phyloP scores from a whole-genome alignment of 2,113 vertebrate species.

The Ellobius talpinus region DNA sequence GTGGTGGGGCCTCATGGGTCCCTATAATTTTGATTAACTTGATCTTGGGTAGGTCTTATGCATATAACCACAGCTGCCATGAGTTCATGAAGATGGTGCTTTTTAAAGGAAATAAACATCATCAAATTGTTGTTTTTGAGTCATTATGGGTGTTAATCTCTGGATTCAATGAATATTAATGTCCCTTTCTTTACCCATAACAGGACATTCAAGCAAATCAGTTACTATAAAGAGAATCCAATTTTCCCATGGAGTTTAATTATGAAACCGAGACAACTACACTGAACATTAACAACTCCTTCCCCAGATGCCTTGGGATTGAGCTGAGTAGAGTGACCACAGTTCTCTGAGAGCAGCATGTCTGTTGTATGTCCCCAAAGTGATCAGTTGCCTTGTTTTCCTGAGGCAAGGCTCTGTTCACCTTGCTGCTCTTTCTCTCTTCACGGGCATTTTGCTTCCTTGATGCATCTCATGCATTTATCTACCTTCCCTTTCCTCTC shows the following conservation, averaged over 20 bases:
- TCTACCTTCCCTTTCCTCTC: slow-evolving; percentile 30
- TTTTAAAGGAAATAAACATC: slow-evolving; percentile 10
- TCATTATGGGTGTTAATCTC: slow-evolving; percentile 6
- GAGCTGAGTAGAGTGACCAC: neutral
- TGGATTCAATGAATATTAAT: slow-evolving; percentile 35
- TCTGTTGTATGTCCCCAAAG: neutral
- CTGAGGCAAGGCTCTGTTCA: neutral
- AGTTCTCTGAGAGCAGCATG: neutral
- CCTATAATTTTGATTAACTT: neutral
- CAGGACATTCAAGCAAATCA: slow-evolving; percentile 21
- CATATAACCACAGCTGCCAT: neutral
- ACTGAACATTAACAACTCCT: neutral
- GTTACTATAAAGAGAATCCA: slow-evolving; percentile 38
- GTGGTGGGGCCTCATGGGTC: neutral
- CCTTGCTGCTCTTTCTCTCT: neutral
- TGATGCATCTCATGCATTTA: neutral
- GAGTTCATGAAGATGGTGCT: neutral
- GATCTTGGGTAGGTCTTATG: neutral
- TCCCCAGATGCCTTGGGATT: neutral
- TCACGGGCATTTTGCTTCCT: neutral
- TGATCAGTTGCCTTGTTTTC: neutral
- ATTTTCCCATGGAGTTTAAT: slow-evolving; percentile 50
- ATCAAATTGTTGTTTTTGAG: slow-evolving; percentile 16
- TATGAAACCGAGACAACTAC: slow-evolving; percentile 47
- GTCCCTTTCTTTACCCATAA: slow-evolving; percentile 20